Evolutionary conservation across 2,797 vertebrate species (phyloP), one percentile per base, ranked within the genome.

Genomic region (Columba guinea): DNA sequence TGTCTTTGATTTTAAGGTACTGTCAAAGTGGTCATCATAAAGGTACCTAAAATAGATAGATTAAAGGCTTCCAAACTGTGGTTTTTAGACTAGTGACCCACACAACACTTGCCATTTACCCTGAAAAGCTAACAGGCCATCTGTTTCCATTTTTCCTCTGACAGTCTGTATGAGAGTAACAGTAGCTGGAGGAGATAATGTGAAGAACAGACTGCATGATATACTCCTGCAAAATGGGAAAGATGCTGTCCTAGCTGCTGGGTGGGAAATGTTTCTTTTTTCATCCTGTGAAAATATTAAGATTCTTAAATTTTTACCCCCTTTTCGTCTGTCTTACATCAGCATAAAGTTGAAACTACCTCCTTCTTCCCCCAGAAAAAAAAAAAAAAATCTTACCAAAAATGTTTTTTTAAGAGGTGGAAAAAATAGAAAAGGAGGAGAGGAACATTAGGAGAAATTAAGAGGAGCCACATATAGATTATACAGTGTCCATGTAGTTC

Each of bases 41-140:
- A 53, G 23, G 10, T 87, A 71, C 58, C 76, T 89, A 86, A 96
- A 94, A 83, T 30, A 93, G 60, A 52, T 7, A 83, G 56, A 89
- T 91, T 65, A 84, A 81, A 93, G 89, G 17, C 41, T 84, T 92
- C 19, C 9, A 69, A 55, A 30, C 15, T 91, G 75, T 86, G 48
- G 65, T 34, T 91, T 82, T 95, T 26, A 49, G 34, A 7, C 41
- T 81, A 34, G 24, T 93, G 90, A 89, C 68, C 90, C 34, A 63
- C 55, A 87, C 46, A 39, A 11, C 0, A 16, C 32, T 74, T 82
- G 35, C 73, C 3, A 0, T 78, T 95, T 92, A 60, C 46, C 53
- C 68, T 62, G 46, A 23, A 68, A 89, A 83, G 7, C 75, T 85
- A 79, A 41, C 51, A 68, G 46, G 16, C 71, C 71, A 75, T 89